A percentile compares a stretch with the other conserved stretches of the same genome.
Conservation (phyloP, 2,888 invertebrate genomes). For the Hyles lineata region DNA sequence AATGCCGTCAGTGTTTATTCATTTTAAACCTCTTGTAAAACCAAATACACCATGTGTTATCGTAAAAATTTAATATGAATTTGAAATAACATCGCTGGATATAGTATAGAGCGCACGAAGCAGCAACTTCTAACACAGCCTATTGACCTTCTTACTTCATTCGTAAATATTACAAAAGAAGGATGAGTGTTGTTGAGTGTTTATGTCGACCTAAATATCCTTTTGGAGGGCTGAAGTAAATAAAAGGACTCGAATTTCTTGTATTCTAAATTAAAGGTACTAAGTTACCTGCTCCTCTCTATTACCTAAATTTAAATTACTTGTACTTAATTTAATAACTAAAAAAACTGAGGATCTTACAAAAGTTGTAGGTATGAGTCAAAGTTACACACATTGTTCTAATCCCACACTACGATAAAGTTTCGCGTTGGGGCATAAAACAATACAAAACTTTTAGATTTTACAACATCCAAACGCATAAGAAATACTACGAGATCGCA, state of each 20-base stretch:
- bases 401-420: too few relatives aligned
- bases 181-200: neutral
- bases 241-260: neutral
- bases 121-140: neutral
- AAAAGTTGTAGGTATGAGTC: too few relatives aligned
- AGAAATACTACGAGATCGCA: too few relatives aligned
- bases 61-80: too few relatives aligned
- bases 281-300: neutral
- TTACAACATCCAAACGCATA: too few relatives aligned
- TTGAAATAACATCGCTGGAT: neutral
- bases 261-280: neutral
- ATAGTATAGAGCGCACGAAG: neutral
- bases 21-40: neutral
- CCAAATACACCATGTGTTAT: neutral
- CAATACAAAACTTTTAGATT: too few relatives aligned
- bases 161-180: neutral
- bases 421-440: too few relatives aligned
- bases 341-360: too few relatives aligned
- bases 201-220: neutral
- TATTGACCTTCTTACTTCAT: neutral
- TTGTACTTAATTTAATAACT: too few relatives aligned
- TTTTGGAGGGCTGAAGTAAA: neutral
- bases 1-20: neutral
- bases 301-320: too few relatives aligned
- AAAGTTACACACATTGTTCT: too few relatives aligned